These are phyloP conservation scores for Cheilinus undulatus DNA, from an alignment of 2,113 vertebrate genomes.

Conservation along the genomic window DNA sequence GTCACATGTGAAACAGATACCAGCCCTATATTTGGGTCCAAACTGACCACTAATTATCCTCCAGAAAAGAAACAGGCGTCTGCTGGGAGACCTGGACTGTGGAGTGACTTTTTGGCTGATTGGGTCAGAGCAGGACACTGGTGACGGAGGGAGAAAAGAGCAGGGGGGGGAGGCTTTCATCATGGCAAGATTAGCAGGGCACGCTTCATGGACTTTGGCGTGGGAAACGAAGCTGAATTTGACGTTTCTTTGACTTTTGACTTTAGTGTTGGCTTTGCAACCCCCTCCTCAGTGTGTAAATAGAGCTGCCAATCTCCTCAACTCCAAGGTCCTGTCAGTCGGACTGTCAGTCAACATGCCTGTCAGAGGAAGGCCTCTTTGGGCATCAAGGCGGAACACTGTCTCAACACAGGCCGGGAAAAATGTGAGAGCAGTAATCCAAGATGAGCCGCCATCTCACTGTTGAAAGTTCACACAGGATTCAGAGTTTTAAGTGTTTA, in stretches of 20 bases:
- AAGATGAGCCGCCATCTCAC: not conserved
- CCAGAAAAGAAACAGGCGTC: conserved; percentile 44
- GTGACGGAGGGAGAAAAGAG: conserved; percentile 7
- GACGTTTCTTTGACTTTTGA: conserved; percentile 46
- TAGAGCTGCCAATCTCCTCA: conserved; percentile 41
- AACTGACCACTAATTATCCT: conserved; percentile 64
- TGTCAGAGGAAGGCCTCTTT: not conserved
- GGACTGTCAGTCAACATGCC: conserved; percentile 24
- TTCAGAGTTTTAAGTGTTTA: not conserved
- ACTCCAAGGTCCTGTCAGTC: conserved; percentile 8
- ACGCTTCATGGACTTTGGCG: conserved; percentile 47
- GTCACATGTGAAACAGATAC: conserved; percentile 64
- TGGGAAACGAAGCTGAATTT: conserved; percentile 70
- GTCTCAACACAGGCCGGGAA: conserved; percentile 10
- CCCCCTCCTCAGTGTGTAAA: conserved; percentile 15
- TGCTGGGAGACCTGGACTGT: conserved; percentile 13
- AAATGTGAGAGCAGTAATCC: conserved; percentile 13
- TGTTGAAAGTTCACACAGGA: too few relatives aligned
- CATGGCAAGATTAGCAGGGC: conserved; percentile 53
- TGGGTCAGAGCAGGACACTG: conserved; percentile 28
- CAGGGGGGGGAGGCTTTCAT: conserved; percentile 18
- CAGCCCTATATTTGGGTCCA: conserved; percentile 41
- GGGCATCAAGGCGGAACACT: not conserved
- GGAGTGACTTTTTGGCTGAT: conserved; percentile 49
- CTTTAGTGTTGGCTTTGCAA: conserved; percentile 39